Evolutionary conservation across 2,797 vertebrate genomes (phyloP).

Genomic region (Enteromius treurensis): DNA sequence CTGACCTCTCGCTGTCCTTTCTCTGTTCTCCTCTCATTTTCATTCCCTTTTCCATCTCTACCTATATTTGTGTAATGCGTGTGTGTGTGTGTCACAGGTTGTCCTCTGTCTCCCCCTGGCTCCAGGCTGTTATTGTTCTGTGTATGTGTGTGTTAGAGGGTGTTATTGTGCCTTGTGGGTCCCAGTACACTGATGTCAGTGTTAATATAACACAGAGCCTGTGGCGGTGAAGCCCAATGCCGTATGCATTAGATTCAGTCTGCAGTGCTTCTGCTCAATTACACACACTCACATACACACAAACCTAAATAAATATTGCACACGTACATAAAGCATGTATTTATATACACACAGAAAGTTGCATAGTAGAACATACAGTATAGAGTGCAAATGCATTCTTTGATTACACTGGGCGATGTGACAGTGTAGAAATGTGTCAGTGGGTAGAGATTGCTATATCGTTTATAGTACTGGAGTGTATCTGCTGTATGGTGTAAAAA

Average conservation of each 20-base stretch:
- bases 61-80: slow-evolving; percentile 58
- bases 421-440: background rate
- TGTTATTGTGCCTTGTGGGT: slow-evolving; percentile 70
- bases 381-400: slow-evolving; percentile 1
- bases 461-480: background rate
- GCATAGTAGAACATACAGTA: slow-evolving; percentile 1
- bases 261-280: slow-evolving; percentile 50
- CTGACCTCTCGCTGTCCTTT: slow-evolving; percentile 59
- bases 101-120: slow-evolving; percentile 53
- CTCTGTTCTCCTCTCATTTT: slow-evolving; percentile 63
- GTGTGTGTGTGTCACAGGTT: slow-evolving; percentile 43
- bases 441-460: background rate
- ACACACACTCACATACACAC: slow-evolving; percentile 47
- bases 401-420: background rate
- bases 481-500: background rate
- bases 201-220: slow-evolving; percentile 74
- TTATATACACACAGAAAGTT: slow-evolving; percentile 35
- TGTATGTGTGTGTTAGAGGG: slow-evolving; percentile 50
- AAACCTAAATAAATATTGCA: slow-evolving; percentile 6
- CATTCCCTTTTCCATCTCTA: slow-evolving; percentile 59
- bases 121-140: slow-evolving; percentile 53
- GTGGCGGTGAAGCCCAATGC: slow-evolving; percentile 67
- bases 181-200: slow-evolving; percentile 70
- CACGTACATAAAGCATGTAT: slow-evolving; percentile 49
- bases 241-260: slow-evolving; percentile 69